Percentiles rank a stretch among this genome's conserved stretches.
Conservation (phyloP, 2,888 invertebrate genomes). For the Nebria brevicollis region DNA sequence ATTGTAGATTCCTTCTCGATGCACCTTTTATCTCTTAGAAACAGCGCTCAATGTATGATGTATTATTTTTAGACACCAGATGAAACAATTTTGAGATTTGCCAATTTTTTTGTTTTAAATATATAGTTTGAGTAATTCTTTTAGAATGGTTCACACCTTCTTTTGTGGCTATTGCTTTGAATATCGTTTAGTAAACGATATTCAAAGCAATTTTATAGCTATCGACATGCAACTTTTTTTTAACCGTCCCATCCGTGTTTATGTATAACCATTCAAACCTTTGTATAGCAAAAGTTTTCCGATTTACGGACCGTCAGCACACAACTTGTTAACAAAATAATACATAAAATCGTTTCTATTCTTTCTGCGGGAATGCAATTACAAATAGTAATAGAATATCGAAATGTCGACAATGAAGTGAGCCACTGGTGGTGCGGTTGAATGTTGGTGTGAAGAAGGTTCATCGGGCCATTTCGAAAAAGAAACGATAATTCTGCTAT, state of each 20-base stretch:
- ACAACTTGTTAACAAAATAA: not conserved
- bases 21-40: not conserved
- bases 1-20: constrained; percentile 33
- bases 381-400: no score
- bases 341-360: no score
- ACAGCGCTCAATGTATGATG: no score
- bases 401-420: no score
- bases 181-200: constrained; percentile 41
- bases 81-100: no score
- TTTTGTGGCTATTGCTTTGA: no score
- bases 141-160: no score
- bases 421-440: not conserved
- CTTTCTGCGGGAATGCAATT: no score
- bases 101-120: no score
- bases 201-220: not conserved
- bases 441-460: not conserved
- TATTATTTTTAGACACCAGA: no score
- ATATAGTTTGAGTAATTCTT: no score
- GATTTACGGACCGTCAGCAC: not conserved
- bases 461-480: not conserved
- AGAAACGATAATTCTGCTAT: not conserved
- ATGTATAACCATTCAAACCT: constrained; percentile 28
- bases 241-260: constrained; percentile 34
- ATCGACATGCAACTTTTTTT: constrained; percentile 21
- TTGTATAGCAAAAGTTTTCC: not conserved